These are phyloP conservation scores for Danio kyathit DNA, from an alignment of 2,797 vertebrate genomes.

Conservation along the genomic window DNA sequence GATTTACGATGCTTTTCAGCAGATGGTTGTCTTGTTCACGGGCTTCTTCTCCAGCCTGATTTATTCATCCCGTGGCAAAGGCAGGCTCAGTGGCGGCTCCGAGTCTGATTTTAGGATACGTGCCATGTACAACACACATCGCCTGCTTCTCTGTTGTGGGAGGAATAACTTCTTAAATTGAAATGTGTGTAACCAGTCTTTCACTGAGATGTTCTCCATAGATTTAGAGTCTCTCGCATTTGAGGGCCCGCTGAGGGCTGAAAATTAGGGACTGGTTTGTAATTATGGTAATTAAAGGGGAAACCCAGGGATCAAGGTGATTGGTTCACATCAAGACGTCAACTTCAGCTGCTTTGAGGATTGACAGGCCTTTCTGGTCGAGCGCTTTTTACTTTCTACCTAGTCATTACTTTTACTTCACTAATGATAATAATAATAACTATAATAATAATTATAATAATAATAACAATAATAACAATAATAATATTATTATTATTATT, in stretches of 20 bases:
- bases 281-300: conserved; percentile 57
- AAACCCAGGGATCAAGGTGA: conserved; percentile 5
- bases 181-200: conserved; percentile 62
- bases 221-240: conserved; percentile 50
- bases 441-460: neutral
- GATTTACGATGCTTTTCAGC: conserved; percentile 74
- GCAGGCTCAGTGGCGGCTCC: conserved; percentile 59
- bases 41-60: conserved; percentile 66
- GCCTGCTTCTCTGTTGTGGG: conserved; percentile 64
- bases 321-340: conserved; percentile 10
- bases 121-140: conserved; percentile 77
- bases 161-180: conserved; percentile 70
- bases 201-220: conserved; percentile 67
- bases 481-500: too few relatives aligned
- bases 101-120: conserved; percentile 76
- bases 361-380: neutral
- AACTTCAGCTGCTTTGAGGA: conserved; percentile 21
- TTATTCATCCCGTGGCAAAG: conserved; percentile 39
- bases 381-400: neutral
- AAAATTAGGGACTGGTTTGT: conserved; percentile 35
- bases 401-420: neutral
- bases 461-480: neutral
- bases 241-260: conserved; percentile 37
- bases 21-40: conserved; percentile 68
- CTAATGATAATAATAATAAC: neutral